These are phyloP conservation scores for Actinia tenebrosa DNA, from an alignment of 64 coral and sea anemone genomes.

Conservation along the genomic window DNA sequence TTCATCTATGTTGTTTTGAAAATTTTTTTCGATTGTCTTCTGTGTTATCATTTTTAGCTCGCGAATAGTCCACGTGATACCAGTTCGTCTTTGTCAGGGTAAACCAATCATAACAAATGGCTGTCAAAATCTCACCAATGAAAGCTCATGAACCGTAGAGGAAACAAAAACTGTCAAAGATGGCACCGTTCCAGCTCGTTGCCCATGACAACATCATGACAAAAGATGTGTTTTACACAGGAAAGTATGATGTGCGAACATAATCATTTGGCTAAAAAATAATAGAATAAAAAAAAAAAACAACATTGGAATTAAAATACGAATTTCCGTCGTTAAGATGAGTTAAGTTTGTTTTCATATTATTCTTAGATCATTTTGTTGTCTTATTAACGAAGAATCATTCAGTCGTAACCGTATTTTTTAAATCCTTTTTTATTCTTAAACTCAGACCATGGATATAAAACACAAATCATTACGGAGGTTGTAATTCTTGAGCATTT, in stretches of 20 bases:
- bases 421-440: not conserved
- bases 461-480: not conserved
- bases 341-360: not conserved
- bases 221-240: not conserved
- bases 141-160: not conserved
- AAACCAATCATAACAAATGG: conserved; percentile 17
- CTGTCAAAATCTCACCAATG: conserved; percentile 9
- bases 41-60: conserved; percentile 24
- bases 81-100: conserved; percentile 22
- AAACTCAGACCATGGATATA: not conserved
- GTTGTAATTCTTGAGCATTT: not conserved
- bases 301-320: not conserved
- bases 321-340: not conserved
- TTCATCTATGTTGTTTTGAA: conserved; percentile 26
- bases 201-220: not conserved
- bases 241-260: not conserved
- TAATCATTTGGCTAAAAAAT: not conserved
- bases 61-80: conserved; percentile 18
- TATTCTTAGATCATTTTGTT: not conserved
- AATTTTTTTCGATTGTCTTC: conserved; percentile 1
- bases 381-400: not conserved
- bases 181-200: not conserved
- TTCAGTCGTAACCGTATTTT: not conserved
- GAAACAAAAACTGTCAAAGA: not conserved
- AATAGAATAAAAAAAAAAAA: not conserved